phyloP scores from a whole-genome alignment of 1,140 invertebrate species.

The Theocolax elegans region DNA sequence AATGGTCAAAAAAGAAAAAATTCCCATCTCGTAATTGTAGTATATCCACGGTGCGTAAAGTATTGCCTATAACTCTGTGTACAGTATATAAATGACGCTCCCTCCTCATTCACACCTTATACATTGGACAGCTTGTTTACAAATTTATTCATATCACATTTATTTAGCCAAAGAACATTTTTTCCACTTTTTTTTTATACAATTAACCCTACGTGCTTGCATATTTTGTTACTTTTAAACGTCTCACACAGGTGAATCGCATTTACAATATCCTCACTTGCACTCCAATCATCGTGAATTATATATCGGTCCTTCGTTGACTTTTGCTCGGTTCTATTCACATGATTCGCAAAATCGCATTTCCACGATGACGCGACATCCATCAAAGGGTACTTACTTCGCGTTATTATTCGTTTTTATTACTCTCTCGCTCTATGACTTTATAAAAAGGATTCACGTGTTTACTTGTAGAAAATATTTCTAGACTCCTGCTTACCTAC shows the following conservation, averaged over 20 bases:
- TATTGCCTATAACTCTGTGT: slow-evolving; percentile 15
- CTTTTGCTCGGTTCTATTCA: slow-evolving; percentile 28
- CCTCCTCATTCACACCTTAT: slow-evolving; percentile 30
- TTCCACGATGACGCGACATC: slow-evolving; percentile 34
- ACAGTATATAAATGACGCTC: slow-evolving; percentile 27
- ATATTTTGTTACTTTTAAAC: slow-evolving; percentile 43
- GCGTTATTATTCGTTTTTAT: slow-evolving; percentile 38
- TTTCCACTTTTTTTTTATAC: slow-evolving; percentile 50
- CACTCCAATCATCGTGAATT: no score
- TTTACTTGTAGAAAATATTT: slow-evolving; percentile 59
- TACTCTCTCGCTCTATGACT: slow-evolving; percentile 38
- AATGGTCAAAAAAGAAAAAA: slow-evolving; percentile 26
- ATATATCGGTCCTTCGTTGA: no score
- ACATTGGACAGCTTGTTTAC: slow-evolving; percentile 49
- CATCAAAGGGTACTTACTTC: slow-evolving; percentile 42
- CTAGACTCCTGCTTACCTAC: slow-evolving; percentile 53
- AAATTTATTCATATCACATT: slow-evolving; percentile 58
- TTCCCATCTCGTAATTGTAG: neutral
- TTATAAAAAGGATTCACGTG: slow-evolving; percentile 54
- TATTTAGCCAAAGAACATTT: slow-evolving; percentile 57
- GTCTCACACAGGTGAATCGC: slow-evolving; percentile 43
- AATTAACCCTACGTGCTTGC: slow-evolving; percentile 51
- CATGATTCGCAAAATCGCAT: slow-evolving; percentile 20
- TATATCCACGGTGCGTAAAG: slow-evolving; percentile 5
- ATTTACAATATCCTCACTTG: slow-evolving; percentile 49